Percentiles rank a stretch among this genome's conserved stretches.
These are phyloP conservation scores for Diplosoma virens DNA, from an alignment of 23 tunicate genomes.

Conservation along the genomic window DNA sequence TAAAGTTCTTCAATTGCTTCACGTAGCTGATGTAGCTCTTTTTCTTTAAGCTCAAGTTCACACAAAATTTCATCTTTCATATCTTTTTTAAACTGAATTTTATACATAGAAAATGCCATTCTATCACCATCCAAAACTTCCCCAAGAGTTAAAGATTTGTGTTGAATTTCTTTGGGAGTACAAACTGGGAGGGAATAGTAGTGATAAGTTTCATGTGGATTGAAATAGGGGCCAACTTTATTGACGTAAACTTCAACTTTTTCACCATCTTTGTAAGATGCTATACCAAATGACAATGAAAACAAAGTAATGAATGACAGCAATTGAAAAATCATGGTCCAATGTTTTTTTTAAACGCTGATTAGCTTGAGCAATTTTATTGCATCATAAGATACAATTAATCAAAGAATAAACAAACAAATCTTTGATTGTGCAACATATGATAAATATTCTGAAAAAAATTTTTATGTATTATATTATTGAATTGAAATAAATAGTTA, in stretches of 20 bases:
- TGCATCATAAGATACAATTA: too few relatives aligned
- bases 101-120: conserved; percentile 91
- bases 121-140: conserved; percentile 96
- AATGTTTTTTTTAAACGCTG: too few relatives aligned
- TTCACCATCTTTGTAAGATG: conserved; percentile 65
- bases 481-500: too few relatives aligned
- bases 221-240: conserved; percentile 98
- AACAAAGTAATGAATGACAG: neutral
- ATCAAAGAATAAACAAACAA: too few relatives aligned
- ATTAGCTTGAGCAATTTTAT: too few relatives aligned
- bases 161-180: conserved; percentile 80
- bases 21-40: conserved; percentile 52
- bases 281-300: conserved; percentile 17
- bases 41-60: conserved; percentile 35
- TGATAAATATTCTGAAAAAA: too few relatives aligned
- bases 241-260: conserved; percentile 87
- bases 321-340: neutral
- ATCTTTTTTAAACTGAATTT: conserved; percentile 47
- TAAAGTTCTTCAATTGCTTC: conserved; percentile 94
- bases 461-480: too few relatives aligned
- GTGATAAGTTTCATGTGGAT: conserved; percentile 99
- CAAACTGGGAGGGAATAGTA: conserved; percentile 95
- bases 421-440: too few relatives aligned
- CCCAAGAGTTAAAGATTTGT: conserved; percentile 83
- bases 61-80: conserved; percentile 44